Evolutionary conservation across 2,113 vertebrate species (phyloP), one percentile per base, ranked within the genome.

Genomic region (Psilopogon haemacephalus): DNA sequence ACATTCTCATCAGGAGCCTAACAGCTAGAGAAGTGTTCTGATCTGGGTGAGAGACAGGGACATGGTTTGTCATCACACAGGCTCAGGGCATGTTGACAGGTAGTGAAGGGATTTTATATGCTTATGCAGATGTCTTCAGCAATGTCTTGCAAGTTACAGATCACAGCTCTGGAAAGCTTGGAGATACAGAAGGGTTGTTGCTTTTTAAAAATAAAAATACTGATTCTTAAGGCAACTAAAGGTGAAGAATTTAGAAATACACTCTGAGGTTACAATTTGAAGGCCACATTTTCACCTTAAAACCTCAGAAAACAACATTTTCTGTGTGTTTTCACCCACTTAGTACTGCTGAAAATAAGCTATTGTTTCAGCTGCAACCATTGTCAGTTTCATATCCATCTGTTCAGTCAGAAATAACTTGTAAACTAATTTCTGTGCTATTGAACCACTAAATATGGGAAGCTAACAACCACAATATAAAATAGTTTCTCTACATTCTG

Each of bases 111-210:
- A 56, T 81, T 74, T 65, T 75, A 50, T 15, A 21, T 75, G 59
- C 79, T 93, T 63, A 69, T 28, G 65, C 59, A 62, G 69, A 69
- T 80, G 63, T 62, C 63, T 89, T 60, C 37, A 69, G 50, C 62
- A 83, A 30, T 54, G 60, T 44, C 59, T 83, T 94, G 72, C 59
- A 68, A 92, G 80, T 75, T 92, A 46, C 68, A 88, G 91, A 91
- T 94, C 72, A 77, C 86, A 75, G 62, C 85, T 93, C 44, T 60
- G 8, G 60, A 72, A 92, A 65, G 72, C 64, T 52, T 69, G 69
- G 87, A 68, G 40, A 42, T 58, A 35, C 48, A 28, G 37, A 86
- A 74, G 48, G n/a, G 35, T 35, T 78, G 48, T 32, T 73, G n/a
- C 7, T 83, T 8, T 33, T n/a, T n/a, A n/a, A n/a, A n/a, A n/a